These are phyloP conservation scores for Hirundichthys speculiger DNA, from an alignment of 2,113 vertebrate species.

Conservation along the genomic window DNA sequence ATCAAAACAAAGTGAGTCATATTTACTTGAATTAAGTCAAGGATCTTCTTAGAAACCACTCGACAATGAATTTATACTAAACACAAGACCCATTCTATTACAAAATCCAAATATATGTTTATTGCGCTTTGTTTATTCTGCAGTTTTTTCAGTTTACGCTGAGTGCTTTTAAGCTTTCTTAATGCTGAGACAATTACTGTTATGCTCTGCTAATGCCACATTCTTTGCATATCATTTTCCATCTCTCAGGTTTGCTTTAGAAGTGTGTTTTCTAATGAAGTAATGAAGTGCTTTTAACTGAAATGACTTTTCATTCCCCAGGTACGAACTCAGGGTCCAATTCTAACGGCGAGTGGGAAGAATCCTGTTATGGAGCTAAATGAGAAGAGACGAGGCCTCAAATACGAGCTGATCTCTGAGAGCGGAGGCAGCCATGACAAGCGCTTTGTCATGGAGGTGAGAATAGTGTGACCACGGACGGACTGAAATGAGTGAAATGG, in stretches of 20 bases:
- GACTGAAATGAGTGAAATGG: not conserved
- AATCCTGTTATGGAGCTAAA: slow-evolving; percentile 99
- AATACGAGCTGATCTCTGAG: slow-evolving; percentile 98
- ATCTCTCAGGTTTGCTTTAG: not conserved
- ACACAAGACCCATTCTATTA: too few species aligned
- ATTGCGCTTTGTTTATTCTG: too few species aligned
- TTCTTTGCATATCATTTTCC: not conserved
- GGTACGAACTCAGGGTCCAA: slow-evolving; percentile 99
- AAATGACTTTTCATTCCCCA: slow-evolving; percentile 44
- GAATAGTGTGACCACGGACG: slow-evolving; percentile 14
- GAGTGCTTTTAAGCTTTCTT: not conserved
- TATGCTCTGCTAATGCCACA: not conserved
- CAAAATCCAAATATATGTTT: too few species aligned
- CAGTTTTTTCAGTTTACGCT: too few species aligned
- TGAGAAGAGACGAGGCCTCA: slow-evolving; percentile 96
- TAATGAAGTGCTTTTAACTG: not conserved
- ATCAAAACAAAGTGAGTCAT: too few species aligned
- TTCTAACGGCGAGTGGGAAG: slow-evolving; percentile 98
- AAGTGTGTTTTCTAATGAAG: not conserved
- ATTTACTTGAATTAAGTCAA: too few species aligned
- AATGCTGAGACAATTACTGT: not conserved
- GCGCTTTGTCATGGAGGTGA: slow-evolving; percentile 98
- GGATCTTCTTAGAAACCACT: too few species aligned
- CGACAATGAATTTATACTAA: too few species aligned
- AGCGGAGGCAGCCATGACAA: slow-evolving; percentile 98